Conservation (phyloP, 2,113 vertebrate species). For the Paramisgurnus dabryanus region DNA sequence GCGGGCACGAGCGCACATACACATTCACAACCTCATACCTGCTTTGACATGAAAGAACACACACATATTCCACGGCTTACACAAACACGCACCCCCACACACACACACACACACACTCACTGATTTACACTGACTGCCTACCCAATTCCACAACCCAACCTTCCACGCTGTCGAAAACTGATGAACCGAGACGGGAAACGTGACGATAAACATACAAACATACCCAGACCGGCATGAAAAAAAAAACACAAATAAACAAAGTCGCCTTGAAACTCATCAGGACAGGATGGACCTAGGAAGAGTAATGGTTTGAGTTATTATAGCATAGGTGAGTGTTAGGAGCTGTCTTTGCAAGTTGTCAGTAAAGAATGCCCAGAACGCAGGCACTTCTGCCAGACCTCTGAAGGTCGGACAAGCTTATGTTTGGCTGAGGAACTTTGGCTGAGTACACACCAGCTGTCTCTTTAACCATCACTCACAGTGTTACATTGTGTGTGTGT, state of each 20-base stretch:
- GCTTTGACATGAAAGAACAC: slow-evolving; percentile 37
- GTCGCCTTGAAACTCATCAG: slow-evolving; percentile 35
- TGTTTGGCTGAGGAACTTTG: slow-evolving; percentile 54
- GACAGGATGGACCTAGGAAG: slow-evolving; percentile 43
- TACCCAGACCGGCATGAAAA: not conserved
- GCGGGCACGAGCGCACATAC: slow-evolving; percentile 21
- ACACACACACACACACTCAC: slow-evolving; percentile 42
- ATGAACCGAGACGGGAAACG: slow-evolving; percentile 34
- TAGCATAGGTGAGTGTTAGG: slow-evolving; percentile 46
- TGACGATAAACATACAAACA: slow-evolving; percentile 42
- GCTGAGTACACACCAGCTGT: slow-evolving; percentile 59
- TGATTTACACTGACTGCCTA: slow-evolving; percentile 24
- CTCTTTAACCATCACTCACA: slow-evolving; percentile 54
- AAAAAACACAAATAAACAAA: slow-evolving; percentile 30
- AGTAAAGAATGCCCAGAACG: slow-evolving; percentile 57
- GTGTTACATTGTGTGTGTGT: slow-evolving; percentile 35
- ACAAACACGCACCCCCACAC: slow-evolving; percentile 40
- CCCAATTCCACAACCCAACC: not conserved
- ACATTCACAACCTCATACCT: slow-evolving; percentile 42
- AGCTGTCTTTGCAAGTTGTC: slow-evolving; percentile 49
- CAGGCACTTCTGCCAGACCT: slow-evolving; percentile 50
- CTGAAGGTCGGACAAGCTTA: slow-evolving; percentile 56
- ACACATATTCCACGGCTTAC: slow-evolving; percentile 11
- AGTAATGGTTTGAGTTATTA: slow-evolving; percentile 51
- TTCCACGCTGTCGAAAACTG: slow-evolving; percentile 12